Base-by-base conservation (phyloP, 2,888 invertebrate species). In the Pristionchus japonicus region DNA sequence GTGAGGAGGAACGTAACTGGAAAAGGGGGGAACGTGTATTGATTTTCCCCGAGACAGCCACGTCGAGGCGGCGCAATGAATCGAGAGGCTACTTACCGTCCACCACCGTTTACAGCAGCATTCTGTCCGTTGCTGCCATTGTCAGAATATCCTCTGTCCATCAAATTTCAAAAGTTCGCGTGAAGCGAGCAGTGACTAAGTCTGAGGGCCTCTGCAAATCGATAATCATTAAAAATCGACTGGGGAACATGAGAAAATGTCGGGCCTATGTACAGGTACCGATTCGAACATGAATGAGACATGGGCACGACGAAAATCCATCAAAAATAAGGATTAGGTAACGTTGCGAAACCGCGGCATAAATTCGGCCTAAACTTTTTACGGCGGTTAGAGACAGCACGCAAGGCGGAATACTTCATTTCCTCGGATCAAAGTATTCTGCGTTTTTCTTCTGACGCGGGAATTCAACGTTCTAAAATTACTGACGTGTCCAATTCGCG, bases 1-100 rank as follows among this genome's bases (percentile, higher is more conserved):
- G 88, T 91, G 91, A 82, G 93, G 93, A 87, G 93, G 93, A 40
- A 93, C 93, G 90, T 93, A 93, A 84, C 92, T 88, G 88, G 11
- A 80, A 43, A 23, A 31, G 15, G 52, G 43, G 31, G 13, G n/a
- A n/a, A n/a, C n/a, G n/a, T 27, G 43, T 74, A 83, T 64, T 88
- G 40, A 43, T 83, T 37, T 61, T 61, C 11, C 34, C 27, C 27
- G 57, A 31, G 34, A 15, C 34, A 27, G 9, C 31, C 20, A 20
- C 40, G 20, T 17, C 9, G 43, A 70, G 20, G 70, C 20, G 20
- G 11, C 9, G 34, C 7, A 86, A 40, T 31, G 17, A 20, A 67
- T 2, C 6, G 27, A 43, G 11, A 86, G n/a, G n/a, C n/a, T n/a
- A n/a, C 82, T 82, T 43, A 80, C 88, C 64, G 82, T 83, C 80